These are phyloP conservation scores for Monochamus saltuarius DNA, from an alignment of 1,140 invertebrate species.

Conservation along the genomic window DNA sequence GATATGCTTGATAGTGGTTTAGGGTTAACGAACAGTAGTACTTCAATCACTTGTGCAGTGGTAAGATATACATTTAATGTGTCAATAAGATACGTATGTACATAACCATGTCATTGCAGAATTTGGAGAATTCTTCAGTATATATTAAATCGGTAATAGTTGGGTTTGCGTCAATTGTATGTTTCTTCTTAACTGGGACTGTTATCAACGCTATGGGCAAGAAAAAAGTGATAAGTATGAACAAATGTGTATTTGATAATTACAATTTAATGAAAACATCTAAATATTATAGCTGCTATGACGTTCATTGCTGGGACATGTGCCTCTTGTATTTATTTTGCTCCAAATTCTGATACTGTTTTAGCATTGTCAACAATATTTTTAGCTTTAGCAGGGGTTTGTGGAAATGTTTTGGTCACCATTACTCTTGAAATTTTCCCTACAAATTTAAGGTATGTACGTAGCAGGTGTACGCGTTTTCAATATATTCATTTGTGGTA, in stretches of 20 bases:
- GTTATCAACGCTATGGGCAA: constrained; percentile 23
- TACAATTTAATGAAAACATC: neutral
- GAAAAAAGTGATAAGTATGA: constrained; percentile 16
- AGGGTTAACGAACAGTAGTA: neutral
- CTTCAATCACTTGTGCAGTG: constrained; percentile 8
- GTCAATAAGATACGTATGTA: neutral
- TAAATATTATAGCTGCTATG: constrained; percentile 16
- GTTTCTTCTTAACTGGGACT: constrained; percentile 10
- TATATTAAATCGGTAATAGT: constrained; percentile 30
- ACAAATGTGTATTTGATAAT: neutral
- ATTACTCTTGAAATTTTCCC: constrained; percentile 39
- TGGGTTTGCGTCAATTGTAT: neutral
- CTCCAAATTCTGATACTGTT: constrained; percentile 21
- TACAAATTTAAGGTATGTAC: constrained; percentile 35
- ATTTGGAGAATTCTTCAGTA: constrained; percentile 16
- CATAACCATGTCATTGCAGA: constrained; percentile 9
- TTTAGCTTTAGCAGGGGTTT: constrained; percentile 24
- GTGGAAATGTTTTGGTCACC: constrained; percentile 26
- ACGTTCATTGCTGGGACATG: constrained; percentile 20
- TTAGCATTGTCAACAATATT: constrained; percentile 25
- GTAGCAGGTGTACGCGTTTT: neutral
- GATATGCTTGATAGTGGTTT: constrained; percentile 18
- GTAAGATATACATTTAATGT: neutral
- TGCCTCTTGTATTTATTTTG: constrained; percentile 30
- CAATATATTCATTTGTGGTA: too few species aligned